Evolutionary conservation across 2,797 vertebrate genomes (phyloP).

Genomic region (Xenops minutus): DNA sequence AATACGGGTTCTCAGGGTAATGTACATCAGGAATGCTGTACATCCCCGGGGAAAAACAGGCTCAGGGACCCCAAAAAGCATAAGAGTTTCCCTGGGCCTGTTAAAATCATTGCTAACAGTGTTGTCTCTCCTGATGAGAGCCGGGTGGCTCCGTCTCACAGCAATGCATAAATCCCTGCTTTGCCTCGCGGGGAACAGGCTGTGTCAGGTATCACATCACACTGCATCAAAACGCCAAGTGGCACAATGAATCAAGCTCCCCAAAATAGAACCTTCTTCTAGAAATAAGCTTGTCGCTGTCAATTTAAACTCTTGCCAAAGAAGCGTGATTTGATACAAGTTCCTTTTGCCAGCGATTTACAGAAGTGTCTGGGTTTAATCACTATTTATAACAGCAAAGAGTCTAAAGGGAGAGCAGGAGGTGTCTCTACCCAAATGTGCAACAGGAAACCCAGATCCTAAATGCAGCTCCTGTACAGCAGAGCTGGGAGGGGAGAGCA

Average conservation of each 20-base stretch:
- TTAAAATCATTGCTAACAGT: background rate
- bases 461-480: background rate
- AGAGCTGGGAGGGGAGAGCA: background rate
- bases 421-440: background rate
- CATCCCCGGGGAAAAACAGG: background rate
- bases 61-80: background rate
- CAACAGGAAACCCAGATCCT: background rate
- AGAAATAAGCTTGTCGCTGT: constrained; percentile 18
- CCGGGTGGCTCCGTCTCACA: background rate
- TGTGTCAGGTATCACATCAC: background rate
- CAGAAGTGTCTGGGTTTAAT: constrained; percentile 3
- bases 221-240: background rate
- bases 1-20: background rate
- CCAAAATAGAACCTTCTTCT: constrained; percentile 19
- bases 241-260: background rate
- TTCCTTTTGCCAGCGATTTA: background rate
- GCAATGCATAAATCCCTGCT: background rate
- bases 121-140: background rate
- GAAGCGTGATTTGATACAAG: background rate
- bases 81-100: background rate
- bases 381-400: background rate
- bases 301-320: background rate
- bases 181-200: background rate
- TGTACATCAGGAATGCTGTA: background rate
- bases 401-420: background rate